Evolutionary conservation across 2,888 invertebrate species (phyloP).

Genomic region (Endotricha flammealis): DNA sequence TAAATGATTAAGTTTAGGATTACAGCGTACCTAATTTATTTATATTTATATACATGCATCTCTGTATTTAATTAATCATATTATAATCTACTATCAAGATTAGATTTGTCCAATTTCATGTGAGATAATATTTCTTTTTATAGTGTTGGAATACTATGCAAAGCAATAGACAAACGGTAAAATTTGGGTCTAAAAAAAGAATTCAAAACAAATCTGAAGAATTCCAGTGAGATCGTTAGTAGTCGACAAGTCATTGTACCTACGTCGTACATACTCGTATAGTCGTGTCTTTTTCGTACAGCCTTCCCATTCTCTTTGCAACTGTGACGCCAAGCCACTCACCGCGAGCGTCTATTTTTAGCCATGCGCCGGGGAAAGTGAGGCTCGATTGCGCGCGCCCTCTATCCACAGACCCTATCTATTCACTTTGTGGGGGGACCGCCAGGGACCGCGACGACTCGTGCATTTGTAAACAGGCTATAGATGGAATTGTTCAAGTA

Average conservation of each 20-base stretch:
- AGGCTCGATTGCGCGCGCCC: slow-evolving; percentile 59
- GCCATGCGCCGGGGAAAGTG: slow-evolving; percentile 64
- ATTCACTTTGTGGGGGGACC: slow-evolving; percentile 53
- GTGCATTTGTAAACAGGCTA: slow-evolving; percentile 61
- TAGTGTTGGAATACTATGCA: no score
- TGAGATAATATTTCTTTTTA: no score
- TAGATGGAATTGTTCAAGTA: slow-evolving; percentile 36
- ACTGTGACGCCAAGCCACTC: slow-evolving; percentile 44
- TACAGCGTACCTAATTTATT: no score
- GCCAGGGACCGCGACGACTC: slow-evolving; percentile 57
- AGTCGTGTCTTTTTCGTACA: slow-evolving; percentile 6
- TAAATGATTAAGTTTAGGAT: no score
- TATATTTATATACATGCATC: no score
- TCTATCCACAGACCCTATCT: slow-evolving; percentile 43
- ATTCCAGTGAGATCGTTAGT: no score
- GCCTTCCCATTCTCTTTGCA: slow-evolving; percentile 16
- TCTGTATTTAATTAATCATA: no score
- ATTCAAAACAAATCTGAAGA: no score
- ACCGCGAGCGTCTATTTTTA: slow-evolving; percentile 72
- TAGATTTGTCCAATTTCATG: no score
- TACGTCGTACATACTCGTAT: neutral
- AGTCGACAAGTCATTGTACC: neutral
- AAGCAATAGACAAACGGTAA: no score
- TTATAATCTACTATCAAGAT: no score
- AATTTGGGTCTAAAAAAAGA: no score